Evolutionary conservation across 2,888 invertebrate species (phyloP), one percentile per base, ranked within the genome.

Genomic region (Flexamia atlantica): DNA sequence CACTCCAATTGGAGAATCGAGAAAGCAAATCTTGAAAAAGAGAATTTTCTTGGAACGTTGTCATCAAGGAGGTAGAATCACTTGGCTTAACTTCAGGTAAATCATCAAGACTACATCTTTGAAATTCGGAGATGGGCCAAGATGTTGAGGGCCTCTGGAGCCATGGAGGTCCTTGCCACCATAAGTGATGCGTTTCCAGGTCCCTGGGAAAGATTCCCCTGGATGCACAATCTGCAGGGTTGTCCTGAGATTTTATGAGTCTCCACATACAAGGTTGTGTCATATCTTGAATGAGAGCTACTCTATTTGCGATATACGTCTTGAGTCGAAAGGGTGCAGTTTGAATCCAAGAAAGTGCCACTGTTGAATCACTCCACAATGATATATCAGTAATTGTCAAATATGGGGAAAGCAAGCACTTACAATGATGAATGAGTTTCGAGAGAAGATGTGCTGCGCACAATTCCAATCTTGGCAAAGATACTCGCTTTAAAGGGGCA

Each of bases 161-260:
- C n/a, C n/a, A n/a, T n/a, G n/a, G n/a, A n/a, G n/a, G n/a, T n/a
- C n/a, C n/a, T n/a, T n/a, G n/a, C n/a, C n/a, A n/a, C n/a, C n/a
- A n/a, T n/a, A n/a, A n/a, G n/a, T n/a, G n/a, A n/a, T n/a, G n/a
- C n/a, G n/a, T n/a, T n/a, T n/a, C n/a, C n/a, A n/a, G n/a, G n/a
- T n/a, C n/a, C n/a, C n/a, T n/a, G n/a, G n/a, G n/a, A n/a, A n/a
- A n/a, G n/a, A n/a, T n/a, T n/a, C n/a, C n/a, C n/a, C n/a, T n/a
- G n/a, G 0, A 83, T 76, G 2, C 81, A 17, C 14, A 87, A 46
- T 89, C 88, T 5, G 89, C 88, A 0, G 89, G 88, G 82, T 89
- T 89, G 10, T 85, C 76, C 20, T 79, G 70, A 7, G 88, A 86
- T 28, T 84, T 68, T 0, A 89, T 87, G 79, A 89, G 87, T 68